Evolutionary conservation across 1,140 invertebrate genomes (phyloP).

Genomic region (Heliconius himera): DNA sequence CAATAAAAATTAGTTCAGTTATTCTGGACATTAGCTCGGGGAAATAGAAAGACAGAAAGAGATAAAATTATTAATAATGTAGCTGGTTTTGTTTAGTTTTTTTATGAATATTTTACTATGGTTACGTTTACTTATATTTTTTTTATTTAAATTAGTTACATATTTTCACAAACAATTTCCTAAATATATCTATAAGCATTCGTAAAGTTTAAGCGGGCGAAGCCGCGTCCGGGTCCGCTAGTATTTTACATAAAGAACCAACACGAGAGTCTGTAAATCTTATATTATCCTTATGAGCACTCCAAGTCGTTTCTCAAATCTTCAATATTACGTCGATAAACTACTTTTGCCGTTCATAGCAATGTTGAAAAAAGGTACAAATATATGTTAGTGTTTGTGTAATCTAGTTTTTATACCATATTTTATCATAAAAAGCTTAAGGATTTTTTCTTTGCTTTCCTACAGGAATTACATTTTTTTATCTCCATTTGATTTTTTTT

Average conservation of each 20-base stretch:
- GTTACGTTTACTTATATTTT: no score
- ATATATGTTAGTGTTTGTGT: background rate
- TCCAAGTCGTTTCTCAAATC: conserved; percentile 1
- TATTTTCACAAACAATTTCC: no score
- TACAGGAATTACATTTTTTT: background rate
- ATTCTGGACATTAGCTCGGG: no score
- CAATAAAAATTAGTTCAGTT: no score
- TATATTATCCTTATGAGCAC: background rate
- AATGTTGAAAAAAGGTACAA: background rate
- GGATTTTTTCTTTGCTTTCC: background rate
- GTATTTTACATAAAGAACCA: background rate
- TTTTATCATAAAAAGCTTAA: background rate
- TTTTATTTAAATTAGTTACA: no score
- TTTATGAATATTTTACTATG: no score
- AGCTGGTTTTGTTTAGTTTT: no score
- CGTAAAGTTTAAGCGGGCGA: no score
- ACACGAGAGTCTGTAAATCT: background rate
- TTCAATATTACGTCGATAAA: conserved; percentile 10
- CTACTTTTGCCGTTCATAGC: background rate
- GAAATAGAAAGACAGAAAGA: no score
- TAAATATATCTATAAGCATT: no score
- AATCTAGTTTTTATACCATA: background rate
- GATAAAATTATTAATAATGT: no score
- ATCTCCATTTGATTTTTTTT: background rate
- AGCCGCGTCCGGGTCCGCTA: no score